Conservation (phyloP, 2,888 invertebrate genomes). For the Agonopterix heracliana region DNA sequence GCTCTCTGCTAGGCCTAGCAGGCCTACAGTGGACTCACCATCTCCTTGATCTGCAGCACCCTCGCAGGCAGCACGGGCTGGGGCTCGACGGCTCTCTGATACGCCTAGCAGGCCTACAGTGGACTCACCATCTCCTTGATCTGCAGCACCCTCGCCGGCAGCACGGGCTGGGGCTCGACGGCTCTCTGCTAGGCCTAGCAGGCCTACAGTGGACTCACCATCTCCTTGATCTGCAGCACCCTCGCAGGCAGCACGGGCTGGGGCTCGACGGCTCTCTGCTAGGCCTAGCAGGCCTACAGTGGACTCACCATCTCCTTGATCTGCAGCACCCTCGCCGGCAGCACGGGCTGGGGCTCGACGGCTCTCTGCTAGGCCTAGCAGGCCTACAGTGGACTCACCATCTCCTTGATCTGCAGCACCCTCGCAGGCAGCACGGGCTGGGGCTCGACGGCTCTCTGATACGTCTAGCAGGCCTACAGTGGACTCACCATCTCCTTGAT, state of each 20-base stretch:
- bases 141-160: constrained; percentile 35
- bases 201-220: constrained; percentile 41
- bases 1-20: too few species aligned
- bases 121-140: constrained; percentile 78
- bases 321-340: constrained; percentile 35
- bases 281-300: too few species aligned
- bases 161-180: constrained; percentile 36
- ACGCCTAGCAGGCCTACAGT: too few species aligned
- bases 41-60: constrained; percentile 73
- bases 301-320: constrained; percentile 78
- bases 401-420: constrained; percentile 73
- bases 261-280: constrained; percentile 36
- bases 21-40: constrained; percentile 41
- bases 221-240: constrained; percentile 73
- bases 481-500: constrained; percentile 78
- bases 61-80: constrained; percentile 41
- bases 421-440: constrained; percentile 41
- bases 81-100: constrained; percentile 36
- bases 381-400: constrained; percentile 41
- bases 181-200: too few species aligned
- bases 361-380: too few species aligned
- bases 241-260: constrained; percentile 41
- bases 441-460: constrained; percentile 36
- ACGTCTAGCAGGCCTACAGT: too few species aligned
- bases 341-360: constrained; percentile 36